Base-by-base conservation (phyloP, 2,113 vertebrate genomes). In the Oplegnathus fasciatus region DNA sequence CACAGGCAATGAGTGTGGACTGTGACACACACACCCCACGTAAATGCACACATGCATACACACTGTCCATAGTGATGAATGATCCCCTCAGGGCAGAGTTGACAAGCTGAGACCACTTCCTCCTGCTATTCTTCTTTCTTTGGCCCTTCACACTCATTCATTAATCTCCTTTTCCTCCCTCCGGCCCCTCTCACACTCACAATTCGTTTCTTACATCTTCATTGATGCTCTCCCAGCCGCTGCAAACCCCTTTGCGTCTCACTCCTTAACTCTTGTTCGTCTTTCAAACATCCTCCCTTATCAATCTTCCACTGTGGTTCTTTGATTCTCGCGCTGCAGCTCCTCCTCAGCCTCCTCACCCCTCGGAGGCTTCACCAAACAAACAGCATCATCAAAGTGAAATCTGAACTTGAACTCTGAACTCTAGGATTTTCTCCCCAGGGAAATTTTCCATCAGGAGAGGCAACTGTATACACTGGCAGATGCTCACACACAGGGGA, bases 71-170 rank as follows among this genome's bases (percentile, higher is more conserved):
- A 37, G 72, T 95, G 93, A 95, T 95, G 87, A 92, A 95, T 93
- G 93, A 94, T 90, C 84, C 82, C 88, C 87, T 90, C 71, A 61
- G 90, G 93, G 85, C 85, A 83, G 60, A 68, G 80, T 70, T 89
- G 93, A 87, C 90, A 93, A 68, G 84, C 92, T 89, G 66, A 87
- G 91, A 91, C 92, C 91, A 92, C 93, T 95, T 95, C 94, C 93
- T 95, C 87, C 71, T 75, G 80, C 91, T 93, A 88, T 92, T 91
- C 90, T 91, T 92, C 89, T 91, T 82, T 80, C 75, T 72, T 78
- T 93, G 91, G 91, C 94, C 94, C 86, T 91, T 93, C 91, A 92
- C 89, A 87, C 86, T 90, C 88, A 62, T 91, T 92, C 76, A 94
- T 96, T 94, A 90, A 91, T 84, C 89, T 91, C 83, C 70, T 67